Evolutionary conservation across 2,888 invertebrate species (phyloP), one percentile per base, ranked within the genome.

Genomic region (Xestia rhomboidea): DNA sequence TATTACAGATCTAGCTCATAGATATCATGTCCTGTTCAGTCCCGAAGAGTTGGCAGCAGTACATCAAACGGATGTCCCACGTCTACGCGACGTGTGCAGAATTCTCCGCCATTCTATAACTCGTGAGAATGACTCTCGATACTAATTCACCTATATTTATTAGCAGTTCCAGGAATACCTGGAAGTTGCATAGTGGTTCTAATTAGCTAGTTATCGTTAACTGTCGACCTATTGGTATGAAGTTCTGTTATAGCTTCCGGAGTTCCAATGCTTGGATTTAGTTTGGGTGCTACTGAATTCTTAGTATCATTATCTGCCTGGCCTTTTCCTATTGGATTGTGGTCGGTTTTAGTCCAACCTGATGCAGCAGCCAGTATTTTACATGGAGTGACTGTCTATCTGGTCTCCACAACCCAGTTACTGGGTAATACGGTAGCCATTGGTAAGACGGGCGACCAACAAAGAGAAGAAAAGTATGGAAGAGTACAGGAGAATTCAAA

Each of bases 1-100:
- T 46, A 44, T 34, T 10, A 57, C 11, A 67, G 57, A 72, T 64
- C 72, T 67, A 66, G 41, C 54, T 44, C 62, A 69, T 15, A 51
- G 46, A 46, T 75, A 71, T 15, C 30, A 62, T 83, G 76, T 88
- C 88, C 83, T 41, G 49, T 34, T 63, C 18, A 46, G 27, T 41
- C 27, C 70, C 5, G 2, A 79, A 87, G 44, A 79, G 68, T 66
- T 87, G 87, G 83, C 62, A 73, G 57, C 75, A 79, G 64, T 83
- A 85, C 71, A 51, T 27, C 83, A 88, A 91, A 89, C 92, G 92
- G 92, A 92, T 92, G 92, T 92, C 85, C 90, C 92, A 92, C 87
- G 88, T 87, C 81, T 78, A 73, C 1, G 41, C 73, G 76, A 89
- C 92, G 92, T 91, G 92, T 75, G n/a, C 73, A 66, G 92, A 86